These are phyloP conservation scores for Operophtera brumata DNA, from an alignment of 2,888 invertebrate species.

Conservation along the genomic window DNA sequence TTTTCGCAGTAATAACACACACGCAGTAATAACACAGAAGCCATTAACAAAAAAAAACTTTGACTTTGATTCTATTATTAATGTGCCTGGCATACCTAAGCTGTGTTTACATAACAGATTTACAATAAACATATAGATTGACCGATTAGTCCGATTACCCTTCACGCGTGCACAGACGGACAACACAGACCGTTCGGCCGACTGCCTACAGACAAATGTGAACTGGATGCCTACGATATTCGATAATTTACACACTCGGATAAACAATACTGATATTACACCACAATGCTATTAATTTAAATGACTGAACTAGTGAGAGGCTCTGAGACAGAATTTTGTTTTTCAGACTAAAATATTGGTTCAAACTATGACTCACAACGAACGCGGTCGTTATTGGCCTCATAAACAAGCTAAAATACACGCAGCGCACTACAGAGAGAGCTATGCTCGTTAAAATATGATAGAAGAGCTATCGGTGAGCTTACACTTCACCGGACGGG, in stretches of 20 bases:
- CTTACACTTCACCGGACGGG: no score
- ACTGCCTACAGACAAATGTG: constrained; percentile 40
- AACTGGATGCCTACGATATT: constrained; percentile 39
- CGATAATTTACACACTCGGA: constrained; percentile 40
- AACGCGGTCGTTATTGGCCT: no score
- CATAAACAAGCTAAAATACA: no score
- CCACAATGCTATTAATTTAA: constrained; percentile 1
- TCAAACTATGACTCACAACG: neutral
- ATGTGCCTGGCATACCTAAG: neutral
- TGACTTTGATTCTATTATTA: no score
- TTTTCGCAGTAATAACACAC: no score
- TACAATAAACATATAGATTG: constrained; percentile 37
- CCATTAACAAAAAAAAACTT: no score
- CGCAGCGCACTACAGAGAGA: no score
- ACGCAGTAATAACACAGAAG: no score
- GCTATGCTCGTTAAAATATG: no score
- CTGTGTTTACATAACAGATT: neutral
- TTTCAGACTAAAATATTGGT: neutral
- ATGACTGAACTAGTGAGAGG: neutral
- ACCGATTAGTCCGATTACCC: constrained; percentile 52
- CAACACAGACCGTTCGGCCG: constrained; percentile 33
- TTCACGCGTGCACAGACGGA: constrained; percentile 35
- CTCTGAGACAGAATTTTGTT: neutral
- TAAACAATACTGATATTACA: constrained; percentile 20
- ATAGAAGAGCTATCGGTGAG: no score